A percentile compares a stretch with the other conserved stretches of the same genome.
phyloP scores from a whole-genome alignment of 2,888 invertebrate species.

The Sclerodermus sp. region DNA sequence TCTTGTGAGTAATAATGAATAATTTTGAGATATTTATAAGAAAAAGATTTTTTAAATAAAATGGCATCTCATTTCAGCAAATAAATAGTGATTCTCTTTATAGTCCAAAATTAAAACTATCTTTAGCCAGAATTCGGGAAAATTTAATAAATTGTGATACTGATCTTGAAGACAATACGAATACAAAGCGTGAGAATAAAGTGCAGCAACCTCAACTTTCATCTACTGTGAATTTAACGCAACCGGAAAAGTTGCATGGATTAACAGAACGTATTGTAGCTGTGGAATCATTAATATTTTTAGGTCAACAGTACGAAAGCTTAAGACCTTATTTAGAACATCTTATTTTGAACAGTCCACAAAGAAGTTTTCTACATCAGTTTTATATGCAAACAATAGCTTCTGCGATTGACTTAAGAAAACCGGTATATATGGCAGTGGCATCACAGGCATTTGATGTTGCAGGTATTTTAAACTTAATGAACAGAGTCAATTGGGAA shows the following conservation, averaged over 20 bases:
- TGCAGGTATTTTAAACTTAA: constrained; percentile 74
- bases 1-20: constrained; percentile 65
- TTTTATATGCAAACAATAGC: constrained; percentile 75
- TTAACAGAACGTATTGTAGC: constrained; percentile 86
- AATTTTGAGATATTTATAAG: neutral
- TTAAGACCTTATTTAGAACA: constrained; percentile 84
- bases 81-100: constrained; percentile 62
- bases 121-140: constrained; percentile 77
- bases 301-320: constrained; percentile 84
- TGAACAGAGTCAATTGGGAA: constrained; percentile 94
- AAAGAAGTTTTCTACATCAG: constrained; percentile 68
- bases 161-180: constrained; percentile 44
- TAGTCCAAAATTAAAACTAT: constrained; percentile 70
- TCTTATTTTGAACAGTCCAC: constrained; percentile 69
- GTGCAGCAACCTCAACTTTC: constrained; percentile 64
- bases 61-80: constrained; percentile 49
- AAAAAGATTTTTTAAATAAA: no score
- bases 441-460: constrained; percentile 80
- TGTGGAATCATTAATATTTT: constrained; percentile 88
- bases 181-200: constrained; percentile 54
- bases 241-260: constrained; percentile 77
- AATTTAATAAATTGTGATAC: constrained; percentile 64
- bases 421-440: constrained; percentile 86
- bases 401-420: constrained; percentile 73
- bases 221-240: constrained; percentile 67